Base-by-base conservation (phyloP, 2,797 vertebrate genomes). In the Malacoraja senta region DNA sequence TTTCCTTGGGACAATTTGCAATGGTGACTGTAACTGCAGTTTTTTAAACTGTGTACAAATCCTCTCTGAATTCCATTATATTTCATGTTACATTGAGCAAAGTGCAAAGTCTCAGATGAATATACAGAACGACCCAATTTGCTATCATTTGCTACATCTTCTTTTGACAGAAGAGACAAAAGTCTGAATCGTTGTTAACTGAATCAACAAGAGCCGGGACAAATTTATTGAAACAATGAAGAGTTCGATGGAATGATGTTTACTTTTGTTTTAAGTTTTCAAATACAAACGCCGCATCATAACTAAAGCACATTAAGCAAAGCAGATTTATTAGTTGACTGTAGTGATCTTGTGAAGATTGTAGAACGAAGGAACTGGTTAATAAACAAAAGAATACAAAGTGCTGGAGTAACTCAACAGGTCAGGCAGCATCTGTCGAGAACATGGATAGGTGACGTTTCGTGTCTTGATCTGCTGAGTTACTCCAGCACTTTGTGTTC, bases 61-160 rank as follows among this genome's bases (percentile, higher is more conserved):
- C 95, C 97, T 94, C 97, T 95, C 97, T 97, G 26, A 97, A 97
- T 2, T 97, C 97, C 94, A 97, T 97, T 17, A 97, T 97, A 0
- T 95, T 96, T 0, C 97, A 97, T 0, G 97, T 98, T 93, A 97
- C 96, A 0, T 96, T 97, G 58, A 97, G 97, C 80, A 97, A 97
- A 95, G 96, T 96, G 61, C 95, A 96, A 81, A 97, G 94, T 0
- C 95, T 95, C 95, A 98, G 95, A 26, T 96, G 95, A 44, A 97
- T 95, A 0, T 93, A 93, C 1, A 95, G 94, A 21, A 97, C 97
- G 6, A 93, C 94, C 95, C 95, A 97, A 98, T 19, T 98, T 95
- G 0, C 96, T 95, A 0, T 97, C 97, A 44, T 94, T 95, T 90
- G 94, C 93, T 93, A 97, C 94, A 53, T 63, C 94, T 71, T 94